These are phyloP conservation scores for Perizoma affinitatum DNA, from an alignment of 2,888 invertebrate species.

Conservation along the genomic window DNA sequence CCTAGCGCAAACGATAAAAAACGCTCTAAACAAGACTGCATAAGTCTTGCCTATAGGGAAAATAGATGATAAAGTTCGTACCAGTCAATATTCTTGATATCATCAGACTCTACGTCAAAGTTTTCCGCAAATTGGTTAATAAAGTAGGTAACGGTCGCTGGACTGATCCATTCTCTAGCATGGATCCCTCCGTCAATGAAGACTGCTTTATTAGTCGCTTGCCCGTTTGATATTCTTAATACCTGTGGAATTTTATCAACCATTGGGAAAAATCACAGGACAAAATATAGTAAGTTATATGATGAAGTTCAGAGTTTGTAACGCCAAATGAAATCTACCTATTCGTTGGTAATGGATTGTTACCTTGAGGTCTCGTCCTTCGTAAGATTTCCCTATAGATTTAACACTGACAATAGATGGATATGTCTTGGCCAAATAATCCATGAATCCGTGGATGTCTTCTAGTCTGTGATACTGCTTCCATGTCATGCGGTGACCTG, in stretches of 20 bases:
- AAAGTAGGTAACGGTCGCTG: slow-evolving; percentile 91
- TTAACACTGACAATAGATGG: slow-evolving; percentile 89
- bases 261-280: background rate
- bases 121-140: slow-evolving; percentile 90
- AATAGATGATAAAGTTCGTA: slow-evolving; percentile 38
- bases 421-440: slow-evolving; percentile 90
- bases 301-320: background rate
- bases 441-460: slow-evolving; percentile 91
- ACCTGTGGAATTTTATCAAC: slow-evolving; percentile 49
- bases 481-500: slow-evolving; percentile 88
- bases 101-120: slow-evolving; percentile 86
- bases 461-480: slow-evolving; percentile 89
- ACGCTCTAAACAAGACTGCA: too few species aligned
- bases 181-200: slow-evolving; percentile 94
- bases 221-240: slow-evolving; percentile 88
- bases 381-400: slow-evolving; percentile 89
- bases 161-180: slow-evolving; percentile 96
- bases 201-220: slow-evolving; percentile 86
- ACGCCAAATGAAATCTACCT: background rate
- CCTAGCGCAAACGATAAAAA: too few species aligned
- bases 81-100: slow-evolving; percentile 77
- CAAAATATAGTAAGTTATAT: too few species aligned
- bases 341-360: background rate
- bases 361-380: slow-evolving; percentile 90
- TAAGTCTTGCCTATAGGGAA: too few species aligned